Base-by-base conservation (phyloP, 2,888 invertebrate species). In the Toxonevra muliebris region DNA sequence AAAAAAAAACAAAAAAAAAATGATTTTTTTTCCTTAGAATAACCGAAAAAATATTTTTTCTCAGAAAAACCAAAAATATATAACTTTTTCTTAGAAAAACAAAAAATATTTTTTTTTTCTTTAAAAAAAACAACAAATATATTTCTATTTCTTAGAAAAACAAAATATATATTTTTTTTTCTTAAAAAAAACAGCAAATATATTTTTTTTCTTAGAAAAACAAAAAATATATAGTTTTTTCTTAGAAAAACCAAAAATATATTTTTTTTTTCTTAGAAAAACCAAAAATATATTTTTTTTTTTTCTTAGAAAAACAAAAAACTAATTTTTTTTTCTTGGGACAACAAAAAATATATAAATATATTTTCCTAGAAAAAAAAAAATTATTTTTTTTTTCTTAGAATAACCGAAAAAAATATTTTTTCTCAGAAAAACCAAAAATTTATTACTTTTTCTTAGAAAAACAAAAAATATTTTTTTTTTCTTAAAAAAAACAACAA, bases 351-450 rank as follows among this genome's bases (percentile, higher is more conserved):
- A n/a, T n/a, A n/a, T n/a, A n/a, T n/a, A n/a, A n/a, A n/a, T n/a
- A n/a, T 5, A 40, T 8, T 19, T 19, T 19, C 20, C 53, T 13
- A 54, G 19, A 11, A 54, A 19, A 20, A 1, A 3, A 53, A 53
- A 53, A 53, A 53, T 4, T n/a, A 11, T 11, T 11, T 11, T 53
- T 53, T 53, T 4, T 54, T 12, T 54, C 30, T 30, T 11, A n/a
- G n/a, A n/a, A n/a, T n/a, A n/a, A n/a, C n/a, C n/a, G 40, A 60
- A 50, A 40, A 13, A 9, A 54, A 54, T 19, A 54, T 19, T 54
- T 54, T 54, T 19, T 7, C 9, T 50, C 13, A 12, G 13, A 20
- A 19, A 7, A 54, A 9, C 30, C 8, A 13, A 19, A 2, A 12
- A 2, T 30, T 19, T 59, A 13, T 59, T 59, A 20, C 12, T 19